Evolutionary conservation across 2,888 invertebrate genomes (phyloP).

Genomic region (Netelia melanura): DNA sequence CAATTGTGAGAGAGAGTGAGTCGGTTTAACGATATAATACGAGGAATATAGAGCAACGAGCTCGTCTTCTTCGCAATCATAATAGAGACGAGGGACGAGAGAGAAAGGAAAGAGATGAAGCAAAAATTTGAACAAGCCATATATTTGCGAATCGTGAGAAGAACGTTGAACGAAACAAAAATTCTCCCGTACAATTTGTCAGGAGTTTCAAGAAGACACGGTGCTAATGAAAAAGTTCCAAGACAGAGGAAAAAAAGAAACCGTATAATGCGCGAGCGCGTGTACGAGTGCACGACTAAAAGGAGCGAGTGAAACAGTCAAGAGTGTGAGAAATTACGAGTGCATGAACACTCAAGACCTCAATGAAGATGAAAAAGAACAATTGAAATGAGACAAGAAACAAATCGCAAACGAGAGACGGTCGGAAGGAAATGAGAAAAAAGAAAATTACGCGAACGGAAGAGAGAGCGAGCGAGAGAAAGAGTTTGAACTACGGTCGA

Average conservation of each 20-base stretch:
- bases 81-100: slow-evolving; percentile 48
- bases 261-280: slow-evolving; percentile 62
- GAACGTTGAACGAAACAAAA: slow-evolving; percentile 42
- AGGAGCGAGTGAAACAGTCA: slow-evolving; percentile 57
- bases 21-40: slow-evolving; percentile 35
- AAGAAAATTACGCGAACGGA: slow-evolving; percentile 36
- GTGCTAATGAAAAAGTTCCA: slow-evolving; percentile 82
- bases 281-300: slow-evolving; percentile 66
- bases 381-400: not conserved
- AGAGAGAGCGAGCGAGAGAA: slow-evolving; percentile 54
- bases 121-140: slow-evolving; percentile 9
- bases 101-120: slow-evolving; percentile 42
- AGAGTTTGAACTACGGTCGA: slow-evolving; percentile 50
- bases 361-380: slow-evolving; percentile 15
- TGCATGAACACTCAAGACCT: slow-evolving; percentile 54
- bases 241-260: slow-evolving; percentile 64
- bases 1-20: slow-evolving; percentile 49
- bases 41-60: slow-evolving; percentile 55
- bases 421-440: slow-evolving; percentile 51
- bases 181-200: slow-evolving; percentile 47
- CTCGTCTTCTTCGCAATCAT: slow-evolving; percentile 52
- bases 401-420: slow-evolving; percentile 32
- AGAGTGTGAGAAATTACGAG: slow-evolving; percentile 62
- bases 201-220: slow-evolving; percentile 76
- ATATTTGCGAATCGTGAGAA: slow-evolving; percentile 13